A percentile compares a stretch with the other conserved stretches of the same genome.
Evolutionary conservation across 2,888 invertebrate genomes (phyloP).

Genomic region (Melinaea marsaeus): DNA sequence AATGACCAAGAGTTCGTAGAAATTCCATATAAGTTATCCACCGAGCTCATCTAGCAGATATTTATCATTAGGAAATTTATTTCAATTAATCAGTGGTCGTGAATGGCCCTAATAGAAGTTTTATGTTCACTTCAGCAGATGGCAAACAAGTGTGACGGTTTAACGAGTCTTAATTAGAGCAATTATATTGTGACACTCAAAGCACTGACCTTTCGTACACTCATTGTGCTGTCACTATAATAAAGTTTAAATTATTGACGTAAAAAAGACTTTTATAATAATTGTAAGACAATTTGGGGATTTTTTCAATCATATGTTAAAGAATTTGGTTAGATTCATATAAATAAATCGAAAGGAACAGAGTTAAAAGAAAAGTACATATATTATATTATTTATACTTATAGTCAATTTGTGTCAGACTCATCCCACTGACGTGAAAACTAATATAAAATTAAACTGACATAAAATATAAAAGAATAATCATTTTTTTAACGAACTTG

Average conservation of each 20-base stretch:
- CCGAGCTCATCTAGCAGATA: neutral
- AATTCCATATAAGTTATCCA: neutral
- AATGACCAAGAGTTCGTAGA: too few relatives aligned
- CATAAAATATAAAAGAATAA: too few relatives aligned
- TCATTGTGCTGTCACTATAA: neutral
- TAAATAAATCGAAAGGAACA: constrained; percentile 32
- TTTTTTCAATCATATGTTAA: too few relatives aligned
- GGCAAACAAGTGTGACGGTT: constrained; percentile 53
- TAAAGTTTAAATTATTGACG: too few relatives aligned
- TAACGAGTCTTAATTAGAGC: constrained; percentile 66
- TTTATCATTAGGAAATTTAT: constrained; percentile 19
- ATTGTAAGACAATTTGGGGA: too few relatives aligned
- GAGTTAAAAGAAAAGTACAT: constrained; percentile 36
- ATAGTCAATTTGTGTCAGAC: constrained; percentile 59
- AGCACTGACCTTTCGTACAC: constrained; percentile 18
- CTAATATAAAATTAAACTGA: constrained; percentile 48
- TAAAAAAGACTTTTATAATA: too few relatives aligned
- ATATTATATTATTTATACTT: constrained; percentile 55
- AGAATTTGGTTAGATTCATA: neutral
- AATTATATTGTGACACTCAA: constrained; percentile 26
- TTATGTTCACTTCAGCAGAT: constrained; percentile 53
- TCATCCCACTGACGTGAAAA: constrained; percentile 55
- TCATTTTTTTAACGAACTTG: too few relatives aligned
- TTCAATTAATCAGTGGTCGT: constrained; percentile 49
- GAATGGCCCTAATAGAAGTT: constrained; percentile 60